A percentile compares a stretch with the other conserved stretches of the same genome.
phyloP scores from a whole-genome alignment of 2,888 invertebrate species.

The Agrilus biguttatus region DNA sequence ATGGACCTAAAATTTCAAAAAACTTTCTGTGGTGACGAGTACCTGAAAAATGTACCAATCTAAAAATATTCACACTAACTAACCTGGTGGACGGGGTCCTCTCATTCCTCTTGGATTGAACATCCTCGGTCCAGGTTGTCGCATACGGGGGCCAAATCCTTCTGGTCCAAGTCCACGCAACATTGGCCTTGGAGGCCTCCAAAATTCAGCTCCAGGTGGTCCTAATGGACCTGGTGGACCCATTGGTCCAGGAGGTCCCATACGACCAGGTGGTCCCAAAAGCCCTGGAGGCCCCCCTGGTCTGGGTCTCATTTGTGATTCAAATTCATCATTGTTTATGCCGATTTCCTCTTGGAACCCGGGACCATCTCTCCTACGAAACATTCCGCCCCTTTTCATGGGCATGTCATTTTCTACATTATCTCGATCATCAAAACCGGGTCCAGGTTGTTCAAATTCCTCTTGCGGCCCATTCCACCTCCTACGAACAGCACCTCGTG shows the following conservation, averaged over 20 bases:
- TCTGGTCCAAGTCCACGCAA: slow-evolving; percentile 18
- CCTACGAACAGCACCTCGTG: slow-evolving; percentile 23
- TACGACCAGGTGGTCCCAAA: slow-evolving; percentile 17
- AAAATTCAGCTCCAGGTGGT: slow-evolving; percentile 6
- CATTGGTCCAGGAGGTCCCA: slow-evolving; percentile 5
- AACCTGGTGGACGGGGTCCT: slow-evolving; percentile 16
- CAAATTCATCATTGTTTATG: slow-evolving; percentile 11
- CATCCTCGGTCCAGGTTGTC: slow-evolving; percentile 13
- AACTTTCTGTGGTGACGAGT: too few species aligned
- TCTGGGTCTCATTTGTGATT: slow-evolving; percentile 10
- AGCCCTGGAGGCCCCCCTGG: slow-evolving; percentile 18
- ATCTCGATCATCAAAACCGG: slow-evolving; percentile 8
- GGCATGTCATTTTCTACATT: slow-evolving; percentile 16
- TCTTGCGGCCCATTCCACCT: slow-evolving; percentile 19
- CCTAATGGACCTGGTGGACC: slow-evolving; percentile 5
- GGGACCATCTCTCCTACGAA: slow-evolving; percentile 12
- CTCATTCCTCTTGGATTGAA: slow-evolving; percentile 20
- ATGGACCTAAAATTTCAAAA: slow-evolving; percentile 12
- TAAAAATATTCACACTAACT: background rate
- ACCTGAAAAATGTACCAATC: background rate
- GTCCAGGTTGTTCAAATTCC: slow-evolving; percentile 5
- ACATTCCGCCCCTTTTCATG: slow-evolving; percentile 13
- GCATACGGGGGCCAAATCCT: slow-evolving; percentile 16
- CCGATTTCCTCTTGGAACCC: slow-evolving; percentile 19
- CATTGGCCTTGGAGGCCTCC: slow-evolving; percentile 10